Percentiles rank a stretch among this genome's conserved stretches.
phyloP scores from a whole-genome alignment of 2,797 vertebrate species.

The Cottoperca gobio region DNA sequence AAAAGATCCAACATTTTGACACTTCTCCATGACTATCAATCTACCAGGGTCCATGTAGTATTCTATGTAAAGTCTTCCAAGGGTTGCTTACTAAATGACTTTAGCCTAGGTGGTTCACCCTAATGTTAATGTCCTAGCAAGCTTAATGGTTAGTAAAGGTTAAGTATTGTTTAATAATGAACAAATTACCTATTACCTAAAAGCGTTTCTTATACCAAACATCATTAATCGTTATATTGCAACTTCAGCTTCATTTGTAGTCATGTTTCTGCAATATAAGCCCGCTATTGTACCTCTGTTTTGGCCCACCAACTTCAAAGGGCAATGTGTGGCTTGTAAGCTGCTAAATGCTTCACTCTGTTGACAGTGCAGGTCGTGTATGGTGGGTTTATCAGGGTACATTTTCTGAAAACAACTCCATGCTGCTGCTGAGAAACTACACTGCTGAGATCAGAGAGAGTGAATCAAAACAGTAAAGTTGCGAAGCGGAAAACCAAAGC shows the following conservation, averaged over 20 bases:
- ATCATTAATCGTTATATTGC: too few species aligned
- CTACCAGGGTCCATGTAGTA: neutral
- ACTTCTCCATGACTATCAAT: conserved; percentile 34
- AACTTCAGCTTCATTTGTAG: neutral
- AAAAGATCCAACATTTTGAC: conserved; percentile 58
- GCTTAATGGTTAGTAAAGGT: neutral
- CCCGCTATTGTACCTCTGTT: neutral
- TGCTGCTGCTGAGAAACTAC: neutral
- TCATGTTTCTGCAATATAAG: neutral
- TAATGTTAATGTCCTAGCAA: neutral
- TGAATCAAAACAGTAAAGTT: neutral
- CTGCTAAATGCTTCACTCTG: neutral
- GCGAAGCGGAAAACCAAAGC: neutral
- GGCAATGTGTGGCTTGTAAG: neutral
- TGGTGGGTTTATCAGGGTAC: neutral
- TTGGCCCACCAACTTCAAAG: neutral
- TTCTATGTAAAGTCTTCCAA: conserved; percentile 15
- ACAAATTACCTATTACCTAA: neutral
- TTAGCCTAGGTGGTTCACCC: neutral
- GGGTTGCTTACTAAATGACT: neutral
- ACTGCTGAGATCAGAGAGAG: neutral
- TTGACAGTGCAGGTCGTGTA: neutral
- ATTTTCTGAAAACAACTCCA: neutral
- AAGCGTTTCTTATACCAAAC: too few species aligned
- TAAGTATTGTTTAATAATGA: neutral